These are phyloP conservation scores for Argyra leucocephala DNA, from an alignment of 2,888 invertebrate species.

Conservation along the genomic window DNA sequence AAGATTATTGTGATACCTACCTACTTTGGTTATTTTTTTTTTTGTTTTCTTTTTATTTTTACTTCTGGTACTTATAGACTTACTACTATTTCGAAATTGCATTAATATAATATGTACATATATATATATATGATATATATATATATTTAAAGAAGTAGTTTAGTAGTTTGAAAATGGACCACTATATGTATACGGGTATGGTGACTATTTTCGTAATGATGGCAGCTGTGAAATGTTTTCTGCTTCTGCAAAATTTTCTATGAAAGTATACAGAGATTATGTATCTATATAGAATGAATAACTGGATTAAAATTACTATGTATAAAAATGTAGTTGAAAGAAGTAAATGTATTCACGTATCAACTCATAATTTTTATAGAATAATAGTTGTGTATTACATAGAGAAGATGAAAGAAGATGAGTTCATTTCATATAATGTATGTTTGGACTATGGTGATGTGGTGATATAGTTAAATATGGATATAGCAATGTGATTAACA, in stretches of 20 bases:
- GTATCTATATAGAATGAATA: too few species aligned
- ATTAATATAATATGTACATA: background rate
- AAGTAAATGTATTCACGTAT: too few species aligned
- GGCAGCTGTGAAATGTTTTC: constrained; percentile 1
- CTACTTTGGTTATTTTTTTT: too few species aligned
- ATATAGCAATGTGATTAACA: background rate
- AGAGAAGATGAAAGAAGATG: too few species aligned
- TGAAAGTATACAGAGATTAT: too few species aligned
- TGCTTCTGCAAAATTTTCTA: background rate
- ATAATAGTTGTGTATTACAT: too few species aligned
- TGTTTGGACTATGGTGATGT: background rate
- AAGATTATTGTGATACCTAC: too few species aligned
- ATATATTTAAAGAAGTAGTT: background rate
- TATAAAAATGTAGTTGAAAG: too few species aligned
- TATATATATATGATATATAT: background rate
- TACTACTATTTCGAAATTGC: background rate
- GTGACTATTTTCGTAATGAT: constrained; percentile 2
- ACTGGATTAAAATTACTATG: too few species aligned
- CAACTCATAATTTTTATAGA: too few species aligned
- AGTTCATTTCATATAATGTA: background rate
- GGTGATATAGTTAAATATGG: background rate
- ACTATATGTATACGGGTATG: background rate
- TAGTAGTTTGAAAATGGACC: too few species aligned
- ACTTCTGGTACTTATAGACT: background rate
- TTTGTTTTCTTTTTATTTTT: background rate